phyloP scores from a whole-genome alignment of 2,888 invertebrate genomes.

The Patella caerulea region DNA sequence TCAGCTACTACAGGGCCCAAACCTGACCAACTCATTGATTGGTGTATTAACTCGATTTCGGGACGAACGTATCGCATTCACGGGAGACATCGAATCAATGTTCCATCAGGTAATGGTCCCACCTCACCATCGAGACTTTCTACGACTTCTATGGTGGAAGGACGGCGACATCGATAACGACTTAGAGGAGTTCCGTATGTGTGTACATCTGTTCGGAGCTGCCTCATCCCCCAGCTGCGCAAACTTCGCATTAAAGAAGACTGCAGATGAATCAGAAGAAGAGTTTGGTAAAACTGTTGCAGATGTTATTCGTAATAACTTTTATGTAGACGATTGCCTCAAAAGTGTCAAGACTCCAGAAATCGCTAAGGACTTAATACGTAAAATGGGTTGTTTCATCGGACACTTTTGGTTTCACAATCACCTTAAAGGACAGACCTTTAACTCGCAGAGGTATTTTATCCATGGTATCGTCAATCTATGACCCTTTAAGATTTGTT shows the following conservation, averaged over 20 bases:
- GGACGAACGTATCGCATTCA: too few relatives aligned
- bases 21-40: too few relatives aligned
- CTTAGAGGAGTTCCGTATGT: not conserved
- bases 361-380: not conserved
- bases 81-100: too few relatives aligned
- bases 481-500: constrained; percentile 17
- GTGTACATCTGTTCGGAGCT: not conserved
- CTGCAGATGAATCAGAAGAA: not conserved
- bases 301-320: constrained; percentile 2
- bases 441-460: constrained; percentile 14
- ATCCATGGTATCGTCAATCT: constrained; percentile 3
- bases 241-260: not conserved
- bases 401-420: too few relatives aligned
- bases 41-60: too few relatives aligned
- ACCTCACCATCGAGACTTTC: too few relatives aligned
- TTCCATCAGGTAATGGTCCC: too few relatives aligned
- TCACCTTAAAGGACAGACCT: not conserved
- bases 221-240: constrained; percentile 13
- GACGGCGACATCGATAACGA: constrained; percentile 1
- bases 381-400: too few relatives aligned
- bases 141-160: constrained; percentile 20
- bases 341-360: constrained; percentile 1
- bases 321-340: constrained; percentile 18
- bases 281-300: not conserved
- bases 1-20: too few relatives aligned